These are phyloP conservation scores for Drosophila recens DNA, from an alignment of 2,888 invertebrate species.

Conservation along the genomic window DNA sequence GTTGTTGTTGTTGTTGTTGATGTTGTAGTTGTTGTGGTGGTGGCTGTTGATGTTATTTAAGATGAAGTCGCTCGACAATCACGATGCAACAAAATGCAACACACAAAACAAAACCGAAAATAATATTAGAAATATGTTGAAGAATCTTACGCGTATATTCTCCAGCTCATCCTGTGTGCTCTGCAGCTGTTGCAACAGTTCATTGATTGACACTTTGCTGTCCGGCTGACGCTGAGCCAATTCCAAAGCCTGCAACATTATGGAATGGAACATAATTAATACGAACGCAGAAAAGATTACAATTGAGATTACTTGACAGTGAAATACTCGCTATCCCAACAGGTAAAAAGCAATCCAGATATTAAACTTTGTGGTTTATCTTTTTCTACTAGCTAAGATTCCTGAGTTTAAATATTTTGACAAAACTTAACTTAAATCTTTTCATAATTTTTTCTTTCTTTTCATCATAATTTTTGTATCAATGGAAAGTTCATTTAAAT, in stretches of 20 bases:
- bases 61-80: conserved; percentile 42
- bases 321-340: no score
- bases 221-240: conserved; percentile 88
- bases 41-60: conserved; percentile 17
- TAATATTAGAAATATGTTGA: conserved; percentile 83
- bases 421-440: no score
- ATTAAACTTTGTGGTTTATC: no score
- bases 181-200: conserved; percentile 92
- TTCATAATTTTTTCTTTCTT: no score
- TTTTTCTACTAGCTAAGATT: no score
- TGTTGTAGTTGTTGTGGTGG: conserved; percentile 20
- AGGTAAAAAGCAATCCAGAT: no score
- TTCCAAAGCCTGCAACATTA: conserved; percentile 82
- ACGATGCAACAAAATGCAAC: conserved; percentile 84
- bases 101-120: conserved; percentile 85
- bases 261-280: conserved; percentile 3
- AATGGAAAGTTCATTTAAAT: no score
- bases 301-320: background rate
- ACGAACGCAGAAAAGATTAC: background rate
- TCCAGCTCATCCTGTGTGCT: conserved; percentile 94
- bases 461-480: no score
- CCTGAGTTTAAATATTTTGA: no score
- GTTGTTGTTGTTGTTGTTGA: conserved; percentile 26
- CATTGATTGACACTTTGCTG: conserved; percentile 91
- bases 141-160: conserved; percentile 92